A percentile compares a stretch with the other conserved stretches of the same genome.
Conservation (phyloP, 2,797 vertebrate species). For the Enteromius treurensis region DNA sequence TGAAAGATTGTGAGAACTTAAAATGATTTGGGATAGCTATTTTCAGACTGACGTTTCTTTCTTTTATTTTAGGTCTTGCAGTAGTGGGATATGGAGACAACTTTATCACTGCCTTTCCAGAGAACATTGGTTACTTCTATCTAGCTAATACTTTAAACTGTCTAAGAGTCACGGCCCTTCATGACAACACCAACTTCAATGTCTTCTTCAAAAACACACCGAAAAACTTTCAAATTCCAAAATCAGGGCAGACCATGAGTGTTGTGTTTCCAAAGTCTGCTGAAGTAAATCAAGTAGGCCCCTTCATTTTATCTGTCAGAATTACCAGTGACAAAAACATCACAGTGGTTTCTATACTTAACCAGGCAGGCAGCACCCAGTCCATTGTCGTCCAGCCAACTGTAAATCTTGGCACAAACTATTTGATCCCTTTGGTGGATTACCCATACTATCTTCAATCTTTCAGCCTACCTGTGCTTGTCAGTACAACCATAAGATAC, state of each 20-base stretch:
- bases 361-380: constrained; percentile 61
- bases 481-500: constrained; percentile 23
- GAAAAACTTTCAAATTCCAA: fast-evolving
- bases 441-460: fast-evolving
- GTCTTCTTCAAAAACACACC: neutral
- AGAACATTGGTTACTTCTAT: constrained; percentile 74
- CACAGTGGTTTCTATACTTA: constrained; percentile 50
- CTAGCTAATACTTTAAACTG: fast-evolving
- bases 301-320: fast-evolving
- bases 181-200: fast-evolving
- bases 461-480: neutral
- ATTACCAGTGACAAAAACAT: constrained; percentile 60
- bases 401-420: constrained; percentile 49
- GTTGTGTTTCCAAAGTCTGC: fast-evolving
- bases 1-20: neutral
- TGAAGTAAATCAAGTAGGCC: neutral
- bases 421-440: constrained; percentile 65
- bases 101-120: constrained; percentile 70
- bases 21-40: neutral
- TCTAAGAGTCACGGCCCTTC: constrained; percentile 61
- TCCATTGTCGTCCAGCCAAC: constrained; percentile 59
- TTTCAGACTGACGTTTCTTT: neutral
- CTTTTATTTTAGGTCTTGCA: constrained; percentile 44
- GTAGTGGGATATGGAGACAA: constrained; percentile 50
- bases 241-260: fast-evolving